phyloP scores from a whole-genome alignment of 2,797 vertebrate genomes.

The Sebastes vulpes region DNA sequence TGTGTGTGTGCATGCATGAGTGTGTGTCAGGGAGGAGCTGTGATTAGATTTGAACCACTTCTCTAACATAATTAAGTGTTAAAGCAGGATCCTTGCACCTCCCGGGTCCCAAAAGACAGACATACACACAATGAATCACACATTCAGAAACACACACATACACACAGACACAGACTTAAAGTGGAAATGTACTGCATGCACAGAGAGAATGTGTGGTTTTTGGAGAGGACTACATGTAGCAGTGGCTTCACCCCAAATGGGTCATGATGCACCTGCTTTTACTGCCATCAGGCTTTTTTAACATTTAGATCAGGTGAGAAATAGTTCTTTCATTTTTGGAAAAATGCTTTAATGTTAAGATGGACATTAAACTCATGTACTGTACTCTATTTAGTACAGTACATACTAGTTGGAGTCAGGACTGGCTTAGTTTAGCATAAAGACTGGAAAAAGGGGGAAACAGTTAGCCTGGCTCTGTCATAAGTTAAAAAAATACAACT shows the following conservation, averaged over 20 bases:
- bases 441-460: too few species aligned
- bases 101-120: background rate
- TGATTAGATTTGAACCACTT: conserved; percentile 66
- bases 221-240: background rate
- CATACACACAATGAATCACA: background rate
- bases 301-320: background rate
- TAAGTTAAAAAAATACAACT: background rate
- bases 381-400: background rate
- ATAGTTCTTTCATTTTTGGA: background rate
- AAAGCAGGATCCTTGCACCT: background rate
- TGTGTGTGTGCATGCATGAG: background rate
- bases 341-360: background rate
- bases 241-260: background rate
- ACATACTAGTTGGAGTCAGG: background rate
- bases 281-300: background rate
- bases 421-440: background rate
- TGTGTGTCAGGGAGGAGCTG: conserved; percentile 21
- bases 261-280: background rate
- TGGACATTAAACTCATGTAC: background rate
- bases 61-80: conserved; percentile 55
- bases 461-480: background rate
- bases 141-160: background rate
- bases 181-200: background rate
- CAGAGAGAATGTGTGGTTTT: background rate
- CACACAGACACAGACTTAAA: background rate